Evolutionary conservation across 1,140 invertebrate genomes (phyloP).

Genomic region (Aphaenogaster floridana): DNA sequence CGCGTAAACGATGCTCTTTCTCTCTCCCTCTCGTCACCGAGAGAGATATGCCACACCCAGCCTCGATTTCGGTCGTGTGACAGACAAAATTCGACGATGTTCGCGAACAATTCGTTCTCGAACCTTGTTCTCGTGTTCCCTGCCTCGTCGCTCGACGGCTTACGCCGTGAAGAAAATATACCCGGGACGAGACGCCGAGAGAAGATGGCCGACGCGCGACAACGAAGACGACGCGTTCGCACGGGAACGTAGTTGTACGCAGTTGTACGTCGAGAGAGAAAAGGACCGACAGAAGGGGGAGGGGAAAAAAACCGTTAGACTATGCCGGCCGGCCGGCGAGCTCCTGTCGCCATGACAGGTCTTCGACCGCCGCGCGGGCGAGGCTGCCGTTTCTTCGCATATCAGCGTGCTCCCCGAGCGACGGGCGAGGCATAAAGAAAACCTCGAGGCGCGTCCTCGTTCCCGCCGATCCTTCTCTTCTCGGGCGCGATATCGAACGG

Average conservation of each 20-base stretch:
- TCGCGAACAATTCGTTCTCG: not conserved
- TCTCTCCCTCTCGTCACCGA: slow-evolving; percentile 64
- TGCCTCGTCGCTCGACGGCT: not conserved
- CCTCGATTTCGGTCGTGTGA: slow-evolving; percentile 27
- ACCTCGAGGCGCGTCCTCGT: not conserved
- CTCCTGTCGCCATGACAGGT: slow-evolving; percentile 80
- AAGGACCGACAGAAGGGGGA: slow-evolving; percentile 18
- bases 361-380: slow-evolving; percentile 70
- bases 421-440: not conserved
- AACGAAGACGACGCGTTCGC: not conserved
- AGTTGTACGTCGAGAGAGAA: not conserved
- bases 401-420: not conserved
- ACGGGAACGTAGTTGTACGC: not conserved
- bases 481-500: not conserved
- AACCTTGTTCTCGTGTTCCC: too few species aligned
- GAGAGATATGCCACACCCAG: slow-evolving; percentile 81
- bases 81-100: slow-evolving; percentile 22
- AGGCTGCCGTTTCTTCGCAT: slow-evolving; percentile 61
- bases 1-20: slow-evolving; percentile 74
- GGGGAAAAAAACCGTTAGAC: slow-evolving; percentile 78
- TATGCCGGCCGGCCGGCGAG: slow-evolving; percentile 77
- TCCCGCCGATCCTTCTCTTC: not conserved
- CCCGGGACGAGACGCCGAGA: not conserved
- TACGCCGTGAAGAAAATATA: not conserved
- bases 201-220: not conserved